A percentile compares a stretch with the other conserved stretches of the same genome.
These are phyloP conservation scores for Daboia siamensis DNA, from an alignment of 2,113 vertebrate species.

Conservation along the genomic window DNA sequence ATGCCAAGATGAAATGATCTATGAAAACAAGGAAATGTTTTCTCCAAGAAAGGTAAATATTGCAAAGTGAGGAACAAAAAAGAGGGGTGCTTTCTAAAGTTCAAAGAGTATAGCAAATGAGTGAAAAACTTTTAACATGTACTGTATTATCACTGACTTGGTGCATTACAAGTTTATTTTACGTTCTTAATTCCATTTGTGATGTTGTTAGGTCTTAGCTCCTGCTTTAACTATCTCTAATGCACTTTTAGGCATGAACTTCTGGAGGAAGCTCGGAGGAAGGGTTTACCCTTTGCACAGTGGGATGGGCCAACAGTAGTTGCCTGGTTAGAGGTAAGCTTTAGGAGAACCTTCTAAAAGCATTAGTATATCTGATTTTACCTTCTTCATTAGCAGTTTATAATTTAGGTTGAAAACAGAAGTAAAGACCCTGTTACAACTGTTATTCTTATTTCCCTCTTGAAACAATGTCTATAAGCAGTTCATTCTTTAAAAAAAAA, in stretches of 20 bases:
- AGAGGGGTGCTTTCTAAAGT: slow-evolving; percentile 1
- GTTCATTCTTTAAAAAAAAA: not conserved
- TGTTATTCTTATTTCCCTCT: not conserved
- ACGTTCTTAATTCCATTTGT: not conserved
- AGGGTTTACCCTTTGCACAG: slow-evolving; percentile 96
- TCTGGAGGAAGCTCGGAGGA: slow-evolving; percentile 94
- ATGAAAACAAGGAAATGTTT: not conserved
- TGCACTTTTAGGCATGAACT: slow-evolving; percentile 87
- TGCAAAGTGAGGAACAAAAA: not conserved
- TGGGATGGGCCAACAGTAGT: slow-evolving; percentile 98
- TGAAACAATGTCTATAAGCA: not conserved
- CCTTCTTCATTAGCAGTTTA: not conserved
- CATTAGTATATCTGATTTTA: not conserved
- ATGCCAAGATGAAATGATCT: not conserved
- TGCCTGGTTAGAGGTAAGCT: slow-evolving; percentile 93
- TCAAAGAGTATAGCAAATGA: not conserved
- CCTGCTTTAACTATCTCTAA: slow-evolving; percentile 45
- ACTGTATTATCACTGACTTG: slow-evolving; percentile 10
- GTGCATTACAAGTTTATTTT: slow-evolving; percentile 15
- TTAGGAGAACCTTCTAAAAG: not conserved
- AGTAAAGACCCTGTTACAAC: not conserved
- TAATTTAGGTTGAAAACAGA: not conserved
- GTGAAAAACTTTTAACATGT: not conserved
- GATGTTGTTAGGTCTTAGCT: not conserved
- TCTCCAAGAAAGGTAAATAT: not conserved